These are phyloP conservation scores for Dicrurus megarhynchus DNA, from an alignment of 2,113 vertebrate species.

Conservation along the genomic window DNA sequence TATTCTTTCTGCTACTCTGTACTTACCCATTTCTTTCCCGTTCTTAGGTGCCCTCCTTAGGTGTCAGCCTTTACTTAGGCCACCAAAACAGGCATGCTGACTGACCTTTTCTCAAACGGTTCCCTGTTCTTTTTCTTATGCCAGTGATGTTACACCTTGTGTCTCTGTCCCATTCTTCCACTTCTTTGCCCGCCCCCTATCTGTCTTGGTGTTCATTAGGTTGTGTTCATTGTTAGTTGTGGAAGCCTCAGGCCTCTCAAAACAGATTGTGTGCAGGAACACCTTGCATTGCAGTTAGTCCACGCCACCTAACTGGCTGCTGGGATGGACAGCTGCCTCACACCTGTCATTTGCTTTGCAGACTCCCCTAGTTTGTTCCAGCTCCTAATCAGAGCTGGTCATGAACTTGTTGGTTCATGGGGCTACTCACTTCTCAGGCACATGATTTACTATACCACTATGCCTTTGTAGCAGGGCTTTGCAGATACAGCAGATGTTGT, in stretches of 20 bases:
- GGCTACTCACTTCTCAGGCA: not conserved
- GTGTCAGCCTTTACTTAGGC: not conserved
- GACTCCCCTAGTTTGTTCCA: not conserved
- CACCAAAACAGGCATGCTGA: not conserved
- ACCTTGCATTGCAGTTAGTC: not conserved
- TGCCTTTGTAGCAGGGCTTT: not conserved
- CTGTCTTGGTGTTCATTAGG: not conserved
- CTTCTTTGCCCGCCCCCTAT: not conserved
- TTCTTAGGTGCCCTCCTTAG: not conserved
- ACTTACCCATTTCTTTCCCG: rapidly evolving
- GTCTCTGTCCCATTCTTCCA: not conserved
- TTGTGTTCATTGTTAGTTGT: not conserved
- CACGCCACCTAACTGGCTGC: not conserved
- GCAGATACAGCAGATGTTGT: not conserved
- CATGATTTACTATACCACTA: rapidly evolving
- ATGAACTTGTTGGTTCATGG: not conserved
- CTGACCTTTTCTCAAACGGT: rapidly evolving
- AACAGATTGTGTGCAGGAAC: not conserved
- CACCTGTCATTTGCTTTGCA: rapidly evolving
- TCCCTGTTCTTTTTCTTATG: not conserved
- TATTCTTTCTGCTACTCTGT: not conserved
- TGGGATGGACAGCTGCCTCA: not conserved
- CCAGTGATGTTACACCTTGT: not conserved
- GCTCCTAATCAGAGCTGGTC: not conserved
- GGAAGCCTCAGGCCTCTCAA: not conserved